phyloP scores from a whole-genome alignment of 2,888 invertebrate species.

The Diarsia dahlii region DNA sequence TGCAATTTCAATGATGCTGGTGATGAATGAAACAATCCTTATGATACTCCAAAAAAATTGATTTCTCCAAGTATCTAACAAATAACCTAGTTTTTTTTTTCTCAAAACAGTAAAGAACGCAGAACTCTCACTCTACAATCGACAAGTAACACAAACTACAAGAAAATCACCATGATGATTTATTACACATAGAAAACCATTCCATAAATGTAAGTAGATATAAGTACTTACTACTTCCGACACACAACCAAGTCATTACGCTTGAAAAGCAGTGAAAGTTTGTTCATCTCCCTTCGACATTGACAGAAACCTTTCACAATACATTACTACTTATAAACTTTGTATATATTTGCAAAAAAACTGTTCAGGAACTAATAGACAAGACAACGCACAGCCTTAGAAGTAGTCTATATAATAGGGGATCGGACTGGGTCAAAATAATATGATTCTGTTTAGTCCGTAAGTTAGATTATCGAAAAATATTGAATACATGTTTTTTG shows the following conservation, averaged over 20 bases:
- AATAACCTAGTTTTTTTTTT: too few relatives aligned
- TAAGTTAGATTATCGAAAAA: too few relatives aligned
- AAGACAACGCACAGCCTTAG: neutral
- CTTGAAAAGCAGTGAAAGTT: slow-evolving; percentile 53
- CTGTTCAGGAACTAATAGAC: neutral
- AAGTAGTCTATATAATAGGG: too few relatives aligned
- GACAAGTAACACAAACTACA: neutral
- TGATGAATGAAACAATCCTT: too few relatives aligned
- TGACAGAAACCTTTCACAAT: slow-evolving; percentile 35
- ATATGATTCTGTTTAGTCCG: too few relatives aligned
- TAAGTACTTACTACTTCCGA: neutral
- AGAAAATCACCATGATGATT: neutral
- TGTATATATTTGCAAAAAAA: neutral
- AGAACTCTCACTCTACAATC: neutral
- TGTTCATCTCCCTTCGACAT: slow-evolving; percentile 39
- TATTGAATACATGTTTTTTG: too few relatives aligned
- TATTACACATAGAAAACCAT: slow-evolving; percentile 8
- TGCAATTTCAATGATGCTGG: too few relatives aligned
- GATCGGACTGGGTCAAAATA: too few relatives aligned
- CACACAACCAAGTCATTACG: slow-evolving; percentile 40
- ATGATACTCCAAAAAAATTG: neutral
- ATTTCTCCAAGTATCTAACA: too few relatives aligned
- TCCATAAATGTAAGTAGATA: neutral
- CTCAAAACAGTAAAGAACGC: too few relatives aligned
- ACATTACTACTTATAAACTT: neutral